Conservation (phyloP, 2,113 vertebrate species). For the Tragelaphus imberbis region DNA sequence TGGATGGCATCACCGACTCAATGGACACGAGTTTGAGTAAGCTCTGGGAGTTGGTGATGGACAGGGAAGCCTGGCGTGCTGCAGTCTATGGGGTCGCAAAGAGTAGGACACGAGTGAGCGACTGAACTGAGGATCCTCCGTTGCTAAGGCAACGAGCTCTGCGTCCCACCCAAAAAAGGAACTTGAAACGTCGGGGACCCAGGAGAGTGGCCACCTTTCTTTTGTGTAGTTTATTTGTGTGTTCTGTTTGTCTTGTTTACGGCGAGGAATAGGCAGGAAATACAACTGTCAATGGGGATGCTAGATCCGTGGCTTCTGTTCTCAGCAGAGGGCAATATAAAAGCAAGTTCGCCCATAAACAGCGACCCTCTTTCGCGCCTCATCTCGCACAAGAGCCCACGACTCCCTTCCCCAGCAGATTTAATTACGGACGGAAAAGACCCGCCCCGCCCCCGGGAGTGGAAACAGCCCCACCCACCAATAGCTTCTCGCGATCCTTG, state of each 20-base stretch:
- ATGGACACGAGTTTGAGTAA: not conserved
- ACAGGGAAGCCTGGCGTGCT: not conserved
- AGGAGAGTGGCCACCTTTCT: not conserved
- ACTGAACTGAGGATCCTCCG: not conserved
- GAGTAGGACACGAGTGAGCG: not conserved
- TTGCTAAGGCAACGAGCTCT: not conserved
- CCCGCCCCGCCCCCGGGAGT: not conserved
- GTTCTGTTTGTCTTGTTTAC: not conserved
- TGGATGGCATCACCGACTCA: not conserved
- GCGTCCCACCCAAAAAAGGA: not conserved
- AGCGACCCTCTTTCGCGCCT: accelerated
- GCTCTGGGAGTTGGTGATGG: not conserved
- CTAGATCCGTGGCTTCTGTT: too few species aligned
- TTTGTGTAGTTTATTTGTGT: not conserved
- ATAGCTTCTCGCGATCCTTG: constrained; percentile 16
- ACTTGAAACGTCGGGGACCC: not conserved
- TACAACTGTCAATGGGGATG: not conserved
- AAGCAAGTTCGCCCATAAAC: too few species aligned
- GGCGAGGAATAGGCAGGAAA: not conserved
- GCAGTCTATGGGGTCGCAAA: not conserved
- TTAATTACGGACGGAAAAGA: accelerated
- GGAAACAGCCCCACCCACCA: not conserved
- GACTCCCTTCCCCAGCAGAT: accelerated
- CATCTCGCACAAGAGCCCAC: accelerated
- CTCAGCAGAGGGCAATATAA: not conserved